Evolutionary conservation across 35 echinoderm and acorn worm species (phyloP).

Genomic region (Acanthaster planci): DNA sequence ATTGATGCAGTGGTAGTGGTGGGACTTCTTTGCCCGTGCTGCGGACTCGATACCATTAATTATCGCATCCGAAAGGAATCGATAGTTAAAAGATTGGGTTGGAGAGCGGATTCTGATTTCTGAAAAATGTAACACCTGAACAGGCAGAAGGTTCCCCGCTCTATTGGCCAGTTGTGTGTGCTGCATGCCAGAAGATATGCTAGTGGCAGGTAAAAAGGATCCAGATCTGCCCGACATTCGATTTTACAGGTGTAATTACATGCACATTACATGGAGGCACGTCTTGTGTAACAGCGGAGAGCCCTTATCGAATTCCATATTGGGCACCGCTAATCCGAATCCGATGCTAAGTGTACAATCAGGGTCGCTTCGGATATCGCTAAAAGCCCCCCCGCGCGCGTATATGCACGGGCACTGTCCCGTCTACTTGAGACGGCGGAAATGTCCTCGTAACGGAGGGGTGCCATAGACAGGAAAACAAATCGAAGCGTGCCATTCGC

Average conservation of each 20-base stretch:
- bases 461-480: neutral
- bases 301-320: neutral
- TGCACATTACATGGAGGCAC: conserved; percentile 2
- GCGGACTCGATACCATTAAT: too few species aligned
- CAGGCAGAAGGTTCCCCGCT: too few species aligned
- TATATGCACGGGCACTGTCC: neutral
- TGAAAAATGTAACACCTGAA: too few species aligned
- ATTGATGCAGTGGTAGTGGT: too few species aligned
- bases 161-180: too few species aligned
- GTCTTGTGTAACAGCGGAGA: neutral
- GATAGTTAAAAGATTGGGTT: too few species aligned
- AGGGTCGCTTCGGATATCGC: conserved; percentile 14
- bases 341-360: conserved; percentile 22
- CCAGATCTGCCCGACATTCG: too few species aligned
- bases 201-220: too few species aligned
- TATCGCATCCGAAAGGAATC: too few species aligned
- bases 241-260: neutral
- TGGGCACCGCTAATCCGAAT: neutral
- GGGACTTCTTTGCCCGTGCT: too few species aligned
- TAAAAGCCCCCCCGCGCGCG: neutral
- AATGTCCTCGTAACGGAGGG: neutral
- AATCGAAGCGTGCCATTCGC: neutral
- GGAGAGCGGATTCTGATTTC: too few species aligned
- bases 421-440: conserved; percentile 12
- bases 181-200: too few species aligned